Evolutionary conservation across 2,888 invertebrate species (phyloP), one percentile per base, ranked within the genome.

Genomic region (Pseudococcus longispinus): DNA sequence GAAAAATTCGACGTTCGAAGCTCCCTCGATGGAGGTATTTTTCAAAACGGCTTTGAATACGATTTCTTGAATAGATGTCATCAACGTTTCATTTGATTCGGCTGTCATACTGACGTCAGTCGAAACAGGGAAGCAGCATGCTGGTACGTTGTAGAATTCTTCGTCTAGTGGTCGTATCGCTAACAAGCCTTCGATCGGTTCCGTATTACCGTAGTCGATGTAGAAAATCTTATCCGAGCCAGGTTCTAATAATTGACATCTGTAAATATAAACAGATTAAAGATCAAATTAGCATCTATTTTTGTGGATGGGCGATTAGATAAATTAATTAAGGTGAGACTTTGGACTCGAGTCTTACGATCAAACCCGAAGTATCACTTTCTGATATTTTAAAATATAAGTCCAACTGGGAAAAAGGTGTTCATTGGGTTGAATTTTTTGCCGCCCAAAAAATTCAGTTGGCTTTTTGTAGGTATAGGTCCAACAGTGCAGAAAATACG

Each of bases 171-270:
- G 86, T 80, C 44, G n/a, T 18, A 86, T 20, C 18, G 86, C 77
- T 15, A 86, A 20, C 15, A 87, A 23, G 13, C 65, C 55, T 8
- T 84, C 84, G 15, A 77, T 37, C 2, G 87, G 13, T 83, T 77
- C 83, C 1, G 84, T 84, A 32, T 87, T 87, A 74, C 87, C 87
- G 65, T 83, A 87, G 18, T 87, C 87, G 29, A 87, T 87, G 74
- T 77, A 87, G 32, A 84, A 74, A 37, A 87, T 84, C 80, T 80
- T 77, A 51, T 86, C 77, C 4, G 44, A n/a, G 2, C 70, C 86
- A 1, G 86, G n/a, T 26, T 26, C 51, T 29, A 46, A 15, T 32
- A 74, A 32, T 29, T 44, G 44, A 51, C 77, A 86, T 55, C 86
- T 86, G 60, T 9, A n/a, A 26, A 60, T 4, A 26, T 0, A 37